Conservation (phyloP, 2,113 vertebrate species). For the Canis aureus region DNA sequence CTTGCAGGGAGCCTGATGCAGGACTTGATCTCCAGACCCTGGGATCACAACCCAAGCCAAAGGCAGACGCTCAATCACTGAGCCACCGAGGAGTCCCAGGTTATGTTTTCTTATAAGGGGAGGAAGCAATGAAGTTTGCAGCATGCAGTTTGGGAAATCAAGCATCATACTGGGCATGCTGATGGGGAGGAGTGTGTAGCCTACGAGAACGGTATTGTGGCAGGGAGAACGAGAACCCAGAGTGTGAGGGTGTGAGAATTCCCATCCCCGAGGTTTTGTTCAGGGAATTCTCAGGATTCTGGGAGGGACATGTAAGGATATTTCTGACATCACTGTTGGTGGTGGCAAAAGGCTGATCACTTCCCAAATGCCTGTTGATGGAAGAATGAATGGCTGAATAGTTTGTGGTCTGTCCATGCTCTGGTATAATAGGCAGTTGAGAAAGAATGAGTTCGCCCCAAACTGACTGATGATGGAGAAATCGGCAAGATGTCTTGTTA, state of each 20-base stretch:
- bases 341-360: not conserved
- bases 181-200: not conserved
- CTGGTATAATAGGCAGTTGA: not conserved
- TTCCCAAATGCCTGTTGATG: not conserved
- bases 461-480: not conserved
- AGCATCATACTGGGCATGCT: not conserved
- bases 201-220: not conserved
- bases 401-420: not conserved
- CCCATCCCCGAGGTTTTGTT: not conserved
- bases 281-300: not conserved
- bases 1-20: too few relatives aligned
- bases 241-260: rapidly evolving
- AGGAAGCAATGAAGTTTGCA: not conserved
- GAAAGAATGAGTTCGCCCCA: not conserved
- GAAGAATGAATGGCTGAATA: not conserved
- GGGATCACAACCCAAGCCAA: too few relatives aligned
- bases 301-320: not conserved
- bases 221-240: not conserved
- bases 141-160: not conserved
- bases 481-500: not conserved
- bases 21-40: too few relatives aligned
- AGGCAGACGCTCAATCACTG: too few relatives aligned
- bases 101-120: not conserved
- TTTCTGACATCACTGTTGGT: not conserved
- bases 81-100: too few relatives aligned